Evolutionary conservation across 2,888 invertebrate genomes (phyloP).

Genomic region (Sepiola atlantica): DNA sequence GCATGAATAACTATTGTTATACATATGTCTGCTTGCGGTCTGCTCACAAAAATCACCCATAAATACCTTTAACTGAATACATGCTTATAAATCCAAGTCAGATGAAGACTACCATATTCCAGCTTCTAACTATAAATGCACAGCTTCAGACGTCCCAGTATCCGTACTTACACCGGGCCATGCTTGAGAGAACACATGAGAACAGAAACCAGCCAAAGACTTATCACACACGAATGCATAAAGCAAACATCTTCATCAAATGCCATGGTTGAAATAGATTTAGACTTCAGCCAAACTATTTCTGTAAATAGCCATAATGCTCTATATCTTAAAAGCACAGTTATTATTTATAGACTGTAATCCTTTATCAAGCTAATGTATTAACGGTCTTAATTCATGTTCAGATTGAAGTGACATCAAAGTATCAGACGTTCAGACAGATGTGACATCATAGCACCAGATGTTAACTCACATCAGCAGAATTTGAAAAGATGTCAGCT

Average conservation of each 20-base stretch:
- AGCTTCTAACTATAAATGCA: not conserved
- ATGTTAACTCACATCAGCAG: too few relatives aligned
- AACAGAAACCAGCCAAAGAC: not conserved
- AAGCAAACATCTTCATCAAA: not conserved
- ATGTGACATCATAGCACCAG: too few relatives aligned
- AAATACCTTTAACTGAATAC: not conserved
- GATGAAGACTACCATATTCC: not conserved
- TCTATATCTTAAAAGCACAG: not conserved
- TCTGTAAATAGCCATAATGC: not conserved
- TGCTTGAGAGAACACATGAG: not conserved
- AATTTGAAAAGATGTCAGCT: too few relatives aligned
- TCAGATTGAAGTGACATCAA: too few relatives aligned
- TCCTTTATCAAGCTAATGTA: not conserved
- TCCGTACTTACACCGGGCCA: not conserved
- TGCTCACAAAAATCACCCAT: too few relatives aligned
- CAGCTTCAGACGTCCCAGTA: not conserved
- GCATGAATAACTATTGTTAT: not conserved
- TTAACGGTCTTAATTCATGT: too few relatives aligned
- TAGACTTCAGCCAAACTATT: not conserved
- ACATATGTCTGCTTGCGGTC: too few relatives aligned
- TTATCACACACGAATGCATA: not conserved
- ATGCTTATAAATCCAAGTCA: slow-evolving; percentile 32
- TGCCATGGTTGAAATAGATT: not conserved
- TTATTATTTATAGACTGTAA: not conserved
- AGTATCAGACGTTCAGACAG: too few relatives aligned